These are phyloP conservation scores for Ammodytes dubius DNA, from an alignment of 2,113 vertebrate species.

Conservation along the genomic window DNA sequence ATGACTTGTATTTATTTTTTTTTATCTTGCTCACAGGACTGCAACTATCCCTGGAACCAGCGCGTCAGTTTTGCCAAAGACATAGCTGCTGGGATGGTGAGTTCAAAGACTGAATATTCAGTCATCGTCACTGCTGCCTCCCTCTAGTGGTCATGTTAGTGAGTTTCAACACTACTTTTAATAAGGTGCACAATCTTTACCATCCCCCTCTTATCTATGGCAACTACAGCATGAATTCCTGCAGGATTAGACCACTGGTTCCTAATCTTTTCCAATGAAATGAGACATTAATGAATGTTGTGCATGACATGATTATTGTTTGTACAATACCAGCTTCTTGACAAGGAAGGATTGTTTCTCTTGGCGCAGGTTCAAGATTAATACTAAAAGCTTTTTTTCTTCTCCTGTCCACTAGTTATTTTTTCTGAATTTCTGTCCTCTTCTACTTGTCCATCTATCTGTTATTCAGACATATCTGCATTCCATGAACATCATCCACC, in stretches of 20 bases:
- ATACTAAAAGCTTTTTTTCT: slow-evolving; percentile 32
- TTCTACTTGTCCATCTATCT: slow-evolving; percentile 28
- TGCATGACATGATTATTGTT: slow-evolving; percentile 41
- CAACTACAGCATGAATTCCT: slow-evolving; percentile 53
- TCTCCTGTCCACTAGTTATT: slow-evolving; percentile 5
- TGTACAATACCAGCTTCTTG: slow-evolving; percentile 22
- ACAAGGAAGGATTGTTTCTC: slow-evolving; percentile 54
- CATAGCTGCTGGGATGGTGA: slow-evolving; percentile 95
- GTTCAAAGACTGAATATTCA: slow-evolving; percentile 40
- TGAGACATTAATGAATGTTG: slow-evolving; percentile 30
- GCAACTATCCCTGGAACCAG: slow-evolving; percentile 94
- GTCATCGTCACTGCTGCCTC: slow-evolving; percentile 23
- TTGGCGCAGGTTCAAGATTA: slow-evolving; percentile 17
- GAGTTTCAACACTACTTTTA: slow-evolving; percentile 4
- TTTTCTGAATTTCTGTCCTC: not conserved
- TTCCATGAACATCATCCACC: slow-evolving; percentile 99
- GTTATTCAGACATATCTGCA: slow-evolving; percentile 90
- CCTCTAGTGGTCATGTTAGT: slow-evolving; percentile 62
- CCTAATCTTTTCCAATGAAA: slow-evolving; percentile 25
- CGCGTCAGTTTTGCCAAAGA: slow-evolving; percentile 97
- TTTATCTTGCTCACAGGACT: slow-evolving; percentile 84
- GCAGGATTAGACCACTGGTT: slow-evolving; percentile 37
- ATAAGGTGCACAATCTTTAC: slow-evolving; percentile 9
- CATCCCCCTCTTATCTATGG: slow-evolving; percentile 1
- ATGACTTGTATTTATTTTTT: not conserved